Base-by-base conservation (phyloP, 2,113 vertebrate species). In the Agapornis roseicollis region DNA sequence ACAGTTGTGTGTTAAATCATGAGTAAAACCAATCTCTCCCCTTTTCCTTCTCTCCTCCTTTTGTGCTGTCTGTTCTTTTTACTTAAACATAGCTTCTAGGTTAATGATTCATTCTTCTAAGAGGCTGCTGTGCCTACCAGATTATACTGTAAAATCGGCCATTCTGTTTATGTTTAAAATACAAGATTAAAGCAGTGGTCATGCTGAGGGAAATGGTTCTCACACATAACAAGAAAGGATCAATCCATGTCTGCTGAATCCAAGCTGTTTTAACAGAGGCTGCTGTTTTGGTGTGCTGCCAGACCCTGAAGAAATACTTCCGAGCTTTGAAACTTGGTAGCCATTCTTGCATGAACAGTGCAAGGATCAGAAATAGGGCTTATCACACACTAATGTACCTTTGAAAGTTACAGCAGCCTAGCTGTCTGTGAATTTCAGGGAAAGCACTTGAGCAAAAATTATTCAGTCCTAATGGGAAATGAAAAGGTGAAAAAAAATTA, bases 151-250 rank as follows among this genome's bases (percentile, higher is more conserved):
- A 96, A 97, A 97, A 96, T 95, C 92, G 93, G 86, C 85, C 93
- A 89, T 96, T 97, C 93, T 94, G 68, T 94, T 92, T 90, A 92
- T 56, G 93, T 94, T 94, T 93, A 96, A 97, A 96, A 94, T 46
- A 95, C 70, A 85, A 95, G 95, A 97, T 96, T 93, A 97, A 95
- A 96, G 86, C 82, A 65, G 93, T 95, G 94, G 95, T 96, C 95
- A 83, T 95, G 95, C 95, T 97, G 95, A 89, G 95, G 92, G 68
- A 97, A 96, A 94, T 69, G 92, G 49, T 94, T 96, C 88, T 91
- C 88, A 49, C 93, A 93, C 70, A 68, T 29, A 94, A 95, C 53
- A 92, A 94, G 92, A 94, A 89, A 92, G 90, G 86, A 94, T 91
- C 82, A 91, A 93, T 80, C 58, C 71, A 42, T 0, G 28, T 83